Percentiles rank a stretch among this genome's conserved stretches.
Conservation (phyloP, 2,888 invertebrate species). For the Glyphotaelius pellucidus region DNA sequence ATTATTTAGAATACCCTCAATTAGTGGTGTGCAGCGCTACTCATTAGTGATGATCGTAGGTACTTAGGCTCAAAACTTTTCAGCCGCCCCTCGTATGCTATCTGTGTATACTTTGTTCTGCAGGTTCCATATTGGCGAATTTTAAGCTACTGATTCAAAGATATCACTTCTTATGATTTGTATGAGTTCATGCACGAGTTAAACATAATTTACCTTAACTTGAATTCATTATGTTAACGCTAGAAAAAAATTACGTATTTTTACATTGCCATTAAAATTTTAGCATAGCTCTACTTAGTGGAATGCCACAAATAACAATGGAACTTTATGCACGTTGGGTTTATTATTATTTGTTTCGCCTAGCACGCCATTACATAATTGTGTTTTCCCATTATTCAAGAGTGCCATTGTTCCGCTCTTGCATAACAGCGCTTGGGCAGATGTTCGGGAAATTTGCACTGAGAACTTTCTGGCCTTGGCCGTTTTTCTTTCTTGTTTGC, state of each 20-base stretch:
- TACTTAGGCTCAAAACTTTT: too few species aligned
- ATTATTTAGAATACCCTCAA: too few species aligned
- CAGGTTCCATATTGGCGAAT: too few species aligned
- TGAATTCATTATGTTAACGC: background rate
- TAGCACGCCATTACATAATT: conserved; percentile 44
- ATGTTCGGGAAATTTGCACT: conserved; percentile 60
- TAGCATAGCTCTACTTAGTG: background rate
- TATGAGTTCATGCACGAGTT: background rate
- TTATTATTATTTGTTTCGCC: conserved; percentile 20
- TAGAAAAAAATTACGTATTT: background rate
- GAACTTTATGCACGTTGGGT: conserved; percentile 10
- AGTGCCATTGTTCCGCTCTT: conserved; percentile 55
- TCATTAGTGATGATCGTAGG: too few species aligned
- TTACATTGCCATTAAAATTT: background rate
- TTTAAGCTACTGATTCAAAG: background rate
- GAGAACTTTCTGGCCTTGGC: conserved; percentile 60
- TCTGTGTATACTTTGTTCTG: too few species aligned
- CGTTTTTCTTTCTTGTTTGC: conserved; percentile 52
- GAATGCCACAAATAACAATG: conserved; percentile 25
- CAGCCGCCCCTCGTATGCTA: too few species aligned
- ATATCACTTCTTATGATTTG: background rate
- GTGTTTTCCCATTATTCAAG: conserved; percentile 56
- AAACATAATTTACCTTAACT: background rate
- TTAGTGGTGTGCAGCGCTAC: too few species aligned
- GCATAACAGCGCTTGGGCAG: conserved; percentile 56